Conservation (phyloP, 2,888 invertebrate species). For the Germaria angustata region DNA sequence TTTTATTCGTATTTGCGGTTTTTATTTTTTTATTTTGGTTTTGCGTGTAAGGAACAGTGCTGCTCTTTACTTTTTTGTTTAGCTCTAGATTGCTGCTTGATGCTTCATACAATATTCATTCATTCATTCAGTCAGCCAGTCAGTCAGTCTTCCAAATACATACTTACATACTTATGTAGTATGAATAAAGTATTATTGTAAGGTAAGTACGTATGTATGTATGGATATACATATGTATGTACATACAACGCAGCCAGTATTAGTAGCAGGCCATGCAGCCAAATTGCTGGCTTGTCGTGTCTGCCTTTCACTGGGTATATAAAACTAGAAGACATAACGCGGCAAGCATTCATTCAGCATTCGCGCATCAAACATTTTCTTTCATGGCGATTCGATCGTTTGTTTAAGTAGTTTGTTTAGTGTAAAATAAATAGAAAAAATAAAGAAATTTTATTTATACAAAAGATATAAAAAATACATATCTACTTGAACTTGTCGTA, state of each 20-base stretch:
- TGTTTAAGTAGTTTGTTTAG: conserved; percentile 46
- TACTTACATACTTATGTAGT: background rate
- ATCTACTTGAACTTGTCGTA: conserved; percentile 35
- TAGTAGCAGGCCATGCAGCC: conserved; percentile 47
- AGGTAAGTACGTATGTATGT: conserved; percentile 32
- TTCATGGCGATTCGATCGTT: conserved; percentile 66
- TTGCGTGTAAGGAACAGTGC: conserved; percentile 48
- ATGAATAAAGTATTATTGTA: conserved; percentile 32
- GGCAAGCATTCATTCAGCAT: conserved; percentile 80
- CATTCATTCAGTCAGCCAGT: conserved; percentile 4
- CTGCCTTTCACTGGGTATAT: conserved; percentile 80
- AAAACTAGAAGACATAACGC: conserved; percentile 80
- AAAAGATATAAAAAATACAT: conserved; percentile 2
- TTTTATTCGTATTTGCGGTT: conserved; percentile 53
- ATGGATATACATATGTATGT: no score
- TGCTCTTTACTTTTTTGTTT: conserved; percentile 19
- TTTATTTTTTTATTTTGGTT: conserved; percentile 27
- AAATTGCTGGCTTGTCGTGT: conserved; percentile 55
- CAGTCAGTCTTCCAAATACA: conserved; percentile 8
- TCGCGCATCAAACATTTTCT: conserved; percentile 78
- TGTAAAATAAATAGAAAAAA: conserved; percentile 40
- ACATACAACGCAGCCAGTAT: conserved; percentile 43
- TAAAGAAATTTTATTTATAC: conserved; percentile 30
- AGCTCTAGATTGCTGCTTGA: conserved; percentile 27
- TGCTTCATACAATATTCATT: conserved; percentile 24